These are phyloP conservation scores for Sisyra terminalis DNA, from an alignment of 2,888 invertebrate species.

Conservation along the genomic window DNA sequence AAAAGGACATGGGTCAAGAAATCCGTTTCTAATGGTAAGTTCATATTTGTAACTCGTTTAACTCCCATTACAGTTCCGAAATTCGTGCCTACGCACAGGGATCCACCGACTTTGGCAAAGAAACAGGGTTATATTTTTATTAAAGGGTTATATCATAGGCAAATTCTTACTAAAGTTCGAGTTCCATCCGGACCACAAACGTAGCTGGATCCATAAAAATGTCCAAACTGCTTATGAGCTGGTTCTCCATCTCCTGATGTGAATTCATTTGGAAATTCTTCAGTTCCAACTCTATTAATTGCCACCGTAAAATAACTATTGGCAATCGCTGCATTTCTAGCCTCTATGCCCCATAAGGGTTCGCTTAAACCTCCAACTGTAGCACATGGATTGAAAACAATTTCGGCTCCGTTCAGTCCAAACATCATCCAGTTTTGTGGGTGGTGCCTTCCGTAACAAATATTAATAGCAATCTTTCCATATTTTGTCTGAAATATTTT, in stretches of 20 bases:
- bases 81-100: no score
- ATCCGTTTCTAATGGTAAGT: no score
- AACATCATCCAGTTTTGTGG: constrained; percentile 98
- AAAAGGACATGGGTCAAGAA: no score
- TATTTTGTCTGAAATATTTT: constrained; percentile 45
- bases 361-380: constrained; percentile 73
- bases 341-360: constrained; percentile 91
- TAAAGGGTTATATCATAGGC: no score
- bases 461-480: constrained; percentile 83
- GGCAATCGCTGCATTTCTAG: constrained; percentile 88
- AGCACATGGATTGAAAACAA: constrained; percentile 97
- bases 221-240: constrained; percentile 65
- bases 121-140: no score
- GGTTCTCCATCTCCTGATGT: constrained; percentile 70
- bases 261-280: constrained; percentile 63
- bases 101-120: no score
- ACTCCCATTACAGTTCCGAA: no score
- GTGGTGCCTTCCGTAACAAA: constrained; percentile 96
- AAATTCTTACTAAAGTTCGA: constrained; percentile 60
- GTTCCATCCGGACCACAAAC: constrained; percentile 86
- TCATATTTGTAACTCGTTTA: no score
- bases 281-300: constrained; percentile 85
- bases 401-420: constrained; percentile 91
- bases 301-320: constrained; percentile 90
- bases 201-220: constrained; percentile 93